A percentile compares a stretch with the other conserved stretches of the same genome.
These are phyloP conservation scores for Castor canadensis DNA, from an alignment of 2,113 vertebrate genomes.

Conservation along the genomic window DNA sequence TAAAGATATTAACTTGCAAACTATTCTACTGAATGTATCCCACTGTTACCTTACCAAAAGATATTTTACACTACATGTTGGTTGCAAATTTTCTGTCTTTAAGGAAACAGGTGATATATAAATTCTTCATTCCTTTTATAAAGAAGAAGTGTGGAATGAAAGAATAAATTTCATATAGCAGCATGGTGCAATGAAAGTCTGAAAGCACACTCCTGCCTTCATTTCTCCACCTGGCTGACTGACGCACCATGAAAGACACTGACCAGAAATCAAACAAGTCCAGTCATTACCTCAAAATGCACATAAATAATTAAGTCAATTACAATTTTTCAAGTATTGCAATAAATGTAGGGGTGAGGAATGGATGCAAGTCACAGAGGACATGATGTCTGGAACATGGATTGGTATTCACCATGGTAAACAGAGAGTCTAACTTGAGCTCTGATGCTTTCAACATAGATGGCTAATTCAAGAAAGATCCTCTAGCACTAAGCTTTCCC, in stretches of 20 bases:
- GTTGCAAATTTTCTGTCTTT: not conserved
- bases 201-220: not conserved
- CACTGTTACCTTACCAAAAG: not conserved
- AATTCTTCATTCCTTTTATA: not conserved
- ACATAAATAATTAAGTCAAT: not conserved
- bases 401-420: not conserved
- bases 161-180: not conserved
- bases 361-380: too few species aligned
- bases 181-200: accelerated
- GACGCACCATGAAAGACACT: not conserved
- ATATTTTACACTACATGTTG: not conserved
- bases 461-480: not conserved
- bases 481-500: not conserved
- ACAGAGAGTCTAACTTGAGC: not conserved
- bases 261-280: not conserved
- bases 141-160: not conserved
- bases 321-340: too few species aligned
- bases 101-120: not conserved
- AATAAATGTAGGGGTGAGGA: too few species aligned
- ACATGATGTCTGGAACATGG: too few species aligned
- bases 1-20: not conserved
- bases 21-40: not conserved
- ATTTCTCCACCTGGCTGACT: not conserved
- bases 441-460: not conserved
- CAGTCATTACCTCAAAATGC: not conserved